Conservation (phyloP, 2,888 invertebrate genomes). For the Acronicta leporina region DNA sequence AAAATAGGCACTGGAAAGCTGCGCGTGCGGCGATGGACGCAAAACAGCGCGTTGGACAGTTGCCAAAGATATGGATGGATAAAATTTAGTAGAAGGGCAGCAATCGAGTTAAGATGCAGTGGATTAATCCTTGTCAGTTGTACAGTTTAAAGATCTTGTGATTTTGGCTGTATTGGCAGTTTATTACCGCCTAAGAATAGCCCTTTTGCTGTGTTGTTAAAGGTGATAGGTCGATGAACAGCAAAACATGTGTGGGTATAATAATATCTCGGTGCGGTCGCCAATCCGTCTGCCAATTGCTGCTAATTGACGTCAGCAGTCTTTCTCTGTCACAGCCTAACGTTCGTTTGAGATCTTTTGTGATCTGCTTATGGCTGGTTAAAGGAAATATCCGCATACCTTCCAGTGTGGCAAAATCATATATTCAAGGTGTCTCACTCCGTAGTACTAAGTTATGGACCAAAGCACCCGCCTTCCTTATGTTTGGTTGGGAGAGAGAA, state of each 20-base stretch:
- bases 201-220: constrained; percentile 14
- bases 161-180: constrained; percentile 20
- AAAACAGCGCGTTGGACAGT: constrained; percentile 66
- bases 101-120: constrained; percentile 36
- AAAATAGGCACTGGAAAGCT: constrained; percentile 66
- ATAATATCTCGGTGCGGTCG: constrained; percentile 32
- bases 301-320: not conserved
- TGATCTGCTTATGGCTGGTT: not conserved
- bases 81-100: constrained; percentile 50
- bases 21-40: constrained; percentile 66
- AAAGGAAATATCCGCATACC: not conserved
- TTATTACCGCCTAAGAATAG: constrained; percentile 21
- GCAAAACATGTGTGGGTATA: constrained; percentile 23
- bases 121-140: constrained; percentile 46
- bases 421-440: no score
- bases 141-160: constrained; percentile 25
- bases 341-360: not conserved
- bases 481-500: no score
- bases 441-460: no score
- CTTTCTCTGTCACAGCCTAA: not conserved
- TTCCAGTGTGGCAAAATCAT: no score
- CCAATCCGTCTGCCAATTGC: constrained; percentile 43
- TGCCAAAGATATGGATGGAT: constrained; percentile 62
- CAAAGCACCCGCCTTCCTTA: no score
- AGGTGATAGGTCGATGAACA: constrained; percentile 36